Evolutionary conservation across 2,113 vertebrate genomes (phyloP), one percentile per base, ranked within the genome.

Genomic region (Chrysochloris asiatica): DNA sequence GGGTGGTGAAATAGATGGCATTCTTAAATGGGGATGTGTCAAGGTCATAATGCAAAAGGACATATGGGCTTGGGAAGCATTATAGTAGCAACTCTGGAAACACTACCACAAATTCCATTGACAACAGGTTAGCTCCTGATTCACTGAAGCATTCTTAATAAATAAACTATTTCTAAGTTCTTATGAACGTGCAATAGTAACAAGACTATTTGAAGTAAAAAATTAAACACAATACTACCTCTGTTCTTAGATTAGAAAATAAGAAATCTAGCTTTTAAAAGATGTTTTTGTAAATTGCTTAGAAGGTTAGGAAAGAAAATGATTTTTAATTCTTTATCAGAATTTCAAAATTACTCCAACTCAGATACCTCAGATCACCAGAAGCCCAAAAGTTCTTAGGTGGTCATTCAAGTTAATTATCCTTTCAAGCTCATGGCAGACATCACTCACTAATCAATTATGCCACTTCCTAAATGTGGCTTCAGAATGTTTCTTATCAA

Each of bases 201-300:
- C 21, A 67, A 73, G 33, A 65, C 45, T n/a, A 11, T 81, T 87
- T 79, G 84, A 84, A 75, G 82, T 45, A 38, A 69, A 69, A 69
- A 69, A 67, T 78, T 52, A 86, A 87, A 80, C 38, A 41, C 16
- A 56, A 13, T 9, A 59, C 0, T 50, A 67, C 78, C 50, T 92
- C 14, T 69, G 54, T 45, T 87, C 28, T 89, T 72, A 38, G 36
- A 36, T 91, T 36, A 67, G 77, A 92, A 91, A 81, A 85, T 54
- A 71, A 50, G 78, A 38, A 47, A 4, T n/a, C n/a, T n/a, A n/a
- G n/a, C 90, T 82, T 56, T 72, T 54, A 50, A 92, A 92, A 81
- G 80, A 86, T 24, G 14, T 77, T 91, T 33, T 92, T 92, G 21
- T 81, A 82, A 76, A 52, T 83, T 92, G 45, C 8, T 88, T 86